Evolutionary conservation across 2,797 vertebrate genomes (phyloP), one percentile per base, ranked within the genome.

Genomic region (Toxotes lorentzi): DNA sequence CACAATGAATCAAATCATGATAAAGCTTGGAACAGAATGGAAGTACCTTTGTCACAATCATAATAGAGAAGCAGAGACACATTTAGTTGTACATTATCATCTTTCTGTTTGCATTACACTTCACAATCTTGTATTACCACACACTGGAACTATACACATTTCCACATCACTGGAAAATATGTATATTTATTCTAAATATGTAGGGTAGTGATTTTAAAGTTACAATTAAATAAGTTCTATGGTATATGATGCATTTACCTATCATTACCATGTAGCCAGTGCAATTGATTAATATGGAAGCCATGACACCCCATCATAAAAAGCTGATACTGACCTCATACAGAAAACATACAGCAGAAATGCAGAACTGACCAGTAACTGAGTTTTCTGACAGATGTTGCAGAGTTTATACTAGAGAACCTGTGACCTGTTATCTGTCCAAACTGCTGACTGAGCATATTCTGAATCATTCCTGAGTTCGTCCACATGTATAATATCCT

Each of bases 361-460:
- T 30, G 27, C 38, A 35, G 32, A 43, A 56, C 54, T 79, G 56
- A 73, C 71, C 62, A 43, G 34, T 62, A 84, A 68, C 61, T 40
- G 59, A 83, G 70, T 81, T 82, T 68, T 32, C 30, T 67, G 69
- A 76, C 70, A 76, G 70, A 79, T 82, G 62, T 84, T 72, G 50
- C 76, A 35, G 5, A 77, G 61, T 89, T 86, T 78, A 70, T 86
- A 85, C 82, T 78, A 76, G 65, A 51, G 64, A 45, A 32, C 65
- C 70, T 70, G 70, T 64, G 84, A 90, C 90, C 89, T 89, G 92
- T 90, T 89, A 85, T 81, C 73, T 74, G 40, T 57, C 50, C 71
- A 84, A 89, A 90, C 73, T 86, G 88, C 84, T 93, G 86, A 88
- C 87, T 86, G 81, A 86, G 87, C 86, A 38, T 78, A 88, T 92